phyloP scores from a whole-genome alignment of 2,113 vertebrate species.

The Tetrax tetrax region DNA sequence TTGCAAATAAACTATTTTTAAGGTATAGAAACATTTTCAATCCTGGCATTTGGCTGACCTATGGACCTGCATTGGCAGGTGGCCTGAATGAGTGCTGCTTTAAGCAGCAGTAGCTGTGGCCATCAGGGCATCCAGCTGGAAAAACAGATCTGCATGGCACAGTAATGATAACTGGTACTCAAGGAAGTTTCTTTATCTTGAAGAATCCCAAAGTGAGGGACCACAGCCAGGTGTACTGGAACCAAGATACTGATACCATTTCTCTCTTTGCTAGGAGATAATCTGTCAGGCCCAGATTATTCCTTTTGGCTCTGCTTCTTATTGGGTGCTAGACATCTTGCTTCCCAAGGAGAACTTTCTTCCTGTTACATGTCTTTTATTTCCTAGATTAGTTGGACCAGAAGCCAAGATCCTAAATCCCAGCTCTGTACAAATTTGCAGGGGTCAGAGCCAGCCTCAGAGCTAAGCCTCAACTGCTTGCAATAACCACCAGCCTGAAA shows the following conservation, averaged over 20 bases:
- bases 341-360: background rate
- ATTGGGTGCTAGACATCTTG: background rate
- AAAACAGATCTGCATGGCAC: background rate
- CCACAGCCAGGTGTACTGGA: background rate
- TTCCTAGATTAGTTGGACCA: background rate
- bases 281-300: background rate
- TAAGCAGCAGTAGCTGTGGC: conserved; percentile 41
- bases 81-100: conserved; percentile 47
- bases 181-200: background rate
- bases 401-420: conserved; percentile 28
- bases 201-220: background rate
- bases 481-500: background rate
- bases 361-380: background rate
- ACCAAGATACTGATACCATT: background rate
- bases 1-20: conserved; percentile 28
- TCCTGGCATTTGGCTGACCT: conserved; percentile 49
- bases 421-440: background rate
- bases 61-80: conserved; percentile 43
- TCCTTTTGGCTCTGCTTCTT: background rate
- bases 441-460: background rate
- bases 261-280: background rate
- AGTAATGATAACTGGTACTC: background rate
- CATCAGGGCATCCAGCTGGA: conserved; percentile 44
- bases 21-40: background rate
- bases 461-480: background rate